Evolutionary conservation across 2,113 vertebrate genomes (phyloP).

Genomic region (Vombatus ursinus): DNA sequence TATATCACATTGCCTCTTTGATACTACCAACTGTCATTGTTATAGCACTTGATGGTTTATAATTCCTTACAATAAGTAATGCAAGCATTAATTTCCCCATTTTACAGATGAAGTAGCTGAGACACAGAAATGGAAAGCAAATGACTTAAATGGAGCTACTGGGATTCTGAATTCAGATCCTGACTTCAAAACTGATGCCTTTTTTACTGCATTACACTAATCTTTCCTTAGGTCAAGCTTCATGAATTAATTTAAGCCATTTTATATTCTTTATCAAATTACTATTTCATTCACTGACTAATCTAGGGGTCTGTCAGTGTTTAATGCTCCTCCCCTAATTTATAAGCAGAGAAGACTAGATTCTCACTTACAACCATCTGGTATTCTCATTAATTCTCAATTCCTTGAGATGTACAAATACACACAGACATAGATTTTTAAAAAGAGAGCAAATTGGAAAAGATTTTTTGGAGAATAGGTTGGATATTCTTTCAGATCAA

Average conservation of each 20-base stretch:
- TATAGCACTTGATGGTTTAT: no score
- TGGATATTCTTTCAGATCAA: background rate
- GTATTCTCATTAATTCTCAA: background rate
- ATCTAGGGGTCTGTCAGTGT: no score
- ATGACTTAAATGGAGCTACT: background rate
- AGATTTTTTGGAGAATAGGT: background rate
- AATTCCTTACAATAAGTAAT: no score
- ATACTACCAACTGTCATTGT: no score
- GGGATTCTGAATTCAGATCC: background rate
- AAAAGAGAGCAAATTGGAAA: background rate
- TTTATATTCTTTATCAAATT: no score
- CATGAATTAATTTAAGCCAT: no score
- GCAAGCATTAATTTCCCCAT: background rate
- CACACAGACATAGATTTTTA: background rate
- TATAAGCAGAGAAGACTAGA: no score
- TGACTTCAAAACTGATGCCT: background rate
- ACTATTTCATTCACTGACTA: no score
- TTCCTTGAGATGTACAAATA: background rate
- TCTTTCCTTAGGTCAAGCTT: no score
- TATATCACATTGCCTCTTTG: no score
- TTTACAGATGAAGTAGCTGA: constrained; percentile 16
- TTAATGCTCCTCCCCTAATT: no score
- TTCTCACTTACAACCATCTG: no score
- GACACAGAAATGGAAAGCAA: constrained; percentile 23
- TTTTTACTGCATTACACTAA: background rate